Percentiles rank a stretch among this genome's conserved stretches.
phyloP scores from a whole-genome alignment of 2,113 vertebrate species.

The Corythornis madagascariensis region DNA sequence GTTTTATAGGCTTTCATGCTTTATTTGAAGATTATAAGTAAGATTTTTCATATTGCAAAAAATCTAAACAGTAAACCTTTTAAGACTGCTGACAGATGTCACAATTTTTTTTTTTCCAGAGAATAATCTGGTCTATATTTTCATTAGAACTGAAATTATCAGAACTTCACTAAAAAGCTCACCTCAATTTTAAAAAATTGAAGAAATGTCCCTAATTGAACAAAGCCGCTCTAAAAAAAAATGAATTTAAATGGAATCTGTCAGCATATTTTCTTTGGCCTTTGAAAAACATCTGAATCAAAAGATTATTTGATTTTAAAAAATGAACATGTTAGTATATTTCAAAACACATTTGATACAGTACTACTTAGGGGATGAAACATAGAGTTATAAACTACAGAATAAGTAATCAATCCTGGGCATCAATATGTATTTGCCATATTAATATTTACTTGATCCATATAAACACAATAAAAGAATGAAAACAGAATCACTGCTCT shows the following conservation, averaged over 20 bases:
- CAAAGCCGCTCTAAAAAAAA: background rate
- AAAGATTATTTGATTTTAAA: constrained; percentile 56
- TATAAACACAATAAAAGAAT: constrained; percentile 36
- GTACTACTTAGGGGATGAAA: constrained; percentile 27
- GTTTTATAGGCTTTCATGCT: constrained; percentile 55
- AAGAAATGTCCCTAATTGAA: background rate
- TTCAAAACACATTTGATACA: constrained; percentile 51
- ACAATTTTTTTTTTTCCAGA: constrained; percentile 30
- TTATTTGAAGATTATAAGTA: constrained; percentile 65
- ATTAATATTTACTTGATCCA: constrained; percentile 48
- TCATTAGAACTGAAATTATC: background rate
- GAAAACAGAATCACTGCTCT: constrained; percentile 14
- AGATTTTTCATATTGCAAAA: constrained; percentile 47
- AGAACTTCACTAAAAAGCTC: background rate
- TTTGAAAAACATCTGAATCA: constrained; percentile 59
- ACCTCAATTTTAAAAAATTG: background rate
- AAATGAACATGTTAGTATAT: constrained; percentile 16
- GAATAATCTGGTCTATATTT: constrained; percentile 9
- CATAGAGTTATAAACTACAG: constrained; percentile 14
- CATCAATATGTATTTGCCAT: background rate
- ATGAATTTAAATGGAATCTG: constrained; percentile 20
- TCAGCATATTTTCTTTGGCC: constrained; percentile 12
- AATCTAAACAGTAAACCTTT: constrained; percentile 36
- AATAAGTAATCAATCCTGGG: background rate
- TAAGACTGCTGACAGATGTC: constrained; percentile 21